Evolutionary conservation across 2,113 vertebrate species (phyloP).

Genomic region (Nicator chloris): DNA sequence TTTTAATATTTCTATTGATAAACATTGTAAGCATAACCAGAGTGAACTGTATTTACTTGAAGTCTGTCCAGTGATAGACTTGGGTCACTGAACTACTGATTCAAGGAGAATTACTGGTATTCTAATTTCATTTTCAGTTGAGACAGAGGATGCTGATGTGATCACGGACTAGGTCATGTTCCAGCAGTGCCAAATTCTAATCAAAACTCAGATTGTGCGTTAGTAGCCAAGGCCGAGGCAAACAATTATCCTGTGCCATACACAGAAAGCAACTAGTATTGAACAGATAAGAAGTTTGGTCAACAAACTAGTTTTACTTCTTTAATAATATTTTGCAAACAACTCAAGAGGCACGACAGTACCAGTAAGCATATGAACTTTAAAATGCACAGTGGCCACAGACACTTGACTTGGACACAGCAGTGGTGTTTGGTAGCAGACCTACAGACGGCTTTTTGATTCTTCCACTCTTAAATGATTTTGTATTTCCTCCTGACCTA

Average conservation of each 20-base stretch:
- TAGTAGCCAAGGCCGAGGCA: slow-evolving; percentile 10
- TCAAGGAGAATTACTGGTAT: background rate
- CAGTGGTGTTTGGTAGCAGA: slow-evolving; percentile 46
- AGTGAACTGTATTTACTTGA: background rate
- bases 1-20: slow-evolving; percentile 58
- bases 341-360: slow-evolving; percentile 62
- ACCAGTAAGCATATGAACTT: slow-evolving; percentile 58
- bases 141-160: background rate
- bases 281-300: slow-evolving; percentile 40
- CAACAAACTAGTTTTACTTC: slow-evolving; percentile 50
- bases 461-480: slow-evolving; percentile 66
- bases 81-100: background rate
- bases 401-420: slow-evolving; percentile 35
- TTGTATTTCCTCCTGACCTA: slow-evolving; percentile 43
- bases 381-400: slow-evolving; percentile 57
- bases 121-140: background rate
- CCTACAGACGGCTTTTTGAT: slow-evolving; percentile 84
- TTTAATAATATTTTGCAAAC: slow-evolving; percentile 43
- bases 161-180: fast-evolving
- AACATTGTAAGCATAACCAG: background rate
- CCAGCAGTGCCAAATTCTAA: background rate
- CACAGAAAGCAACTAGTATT: slow-evolving; percentile 35
- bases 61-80: background rate
- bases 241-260: slow-evolving; percentile 17
- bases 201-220: slow-evolving; percentile 13